Evolutionary conservation across 2,797 vertebrate species (phyloP), one percentile per base, ranked within the genome.

Genomic region (Sus cebifrons): DNA sequence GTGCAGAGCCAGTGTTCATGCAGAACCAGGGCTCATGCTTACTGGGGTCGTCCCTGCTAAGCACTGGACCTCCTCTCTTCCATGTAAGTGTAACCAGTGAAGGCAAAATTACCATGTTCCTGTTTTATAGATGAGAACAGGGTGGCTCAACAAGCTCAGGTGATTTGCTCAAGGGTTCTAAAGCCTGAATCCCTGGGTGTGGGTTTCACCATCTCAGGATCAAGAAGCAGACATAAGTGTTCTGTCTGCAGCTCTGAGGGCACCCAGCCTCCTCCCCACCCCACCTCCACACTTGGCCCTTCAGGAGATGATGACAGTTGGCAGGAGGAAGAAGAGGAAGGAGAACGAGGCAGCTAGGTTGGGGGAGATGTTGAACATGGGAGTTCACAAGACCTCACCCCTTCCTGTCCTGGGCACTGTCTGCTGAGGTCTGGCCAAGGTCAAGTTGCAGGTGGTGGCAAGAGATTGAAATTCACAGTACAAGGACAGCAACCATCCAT

Each of bases 401-500:
- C 32, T 52, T 74, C 13, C 0, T 49, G 12, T 20, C 70, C 58
- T 44, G 20, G 25, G n/a, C 0, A 0, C 13, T 67, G 36, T 73
- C 65, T 60, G 12, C 27, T 27, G 56, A 94, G 67, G 27, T 60
- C 52, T 16, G 2, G 32, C 44, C 6, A 18, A 83, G n/a, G 32
- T 23, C 8, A 4, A 71, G 16, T 6, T 52, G 73, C 18, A 78
- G 75, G 8, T 44, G 23, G 18, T 60, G 32, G 56, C 56, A 44
- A 74, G 40, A 68, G 15, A 36, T 58, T 65, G 75, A 32, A 90
- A 65, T 81, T 77, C 40, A 44, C 36, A 7, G 27, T 23, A 3
- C 23, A 58, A 36, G 82, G 77, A 4, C 0, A 0, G 16, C 17
- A 10, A 10, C n/a, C 14, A 0, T 12, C 7, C 16, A 36, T 36